Evolutionary conservation across 2,888 invertebrate genomes (phyloP).

Genomic region (Thumatha senex): DNA sequence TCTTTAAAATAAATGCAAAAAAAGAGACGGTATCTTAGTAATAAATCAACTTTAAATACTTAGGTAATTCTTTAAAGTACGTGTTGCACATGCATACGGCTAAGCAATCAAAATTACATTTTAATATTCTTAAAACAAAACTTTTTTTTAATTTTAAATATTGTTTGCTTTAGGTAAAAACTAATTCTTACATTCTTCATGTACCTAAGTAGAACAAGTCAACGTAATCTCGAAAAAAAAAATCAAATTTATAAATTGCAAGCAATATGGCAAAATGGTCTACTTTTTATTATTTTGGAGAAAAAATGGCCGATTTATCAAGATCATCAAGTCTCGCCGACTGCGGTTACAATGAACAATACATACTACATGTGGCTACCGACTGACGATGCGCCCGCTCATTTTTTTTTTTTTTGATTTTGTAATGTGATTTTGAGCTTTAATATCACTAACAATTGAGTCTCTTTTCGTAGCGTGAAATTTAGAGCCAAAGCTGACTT

Average conservation of each 20-base stretch:
- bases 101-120: no score
- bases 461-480: slow-evolving; percentile 16
- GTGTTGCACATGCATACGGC: no score
- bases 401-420: slow-evolving; percentile 40
- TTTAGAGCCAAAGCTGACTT: slow-evolving; percentile 36
- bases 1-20: not conserved
- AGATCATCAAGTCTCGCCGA: slow-evolving; percentile 62
- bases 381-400: slow-evolving; percentile 60
- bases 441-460: slow-evolving; percentile 24
- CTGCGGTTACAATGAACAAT: slow-evolving; percentile 75
- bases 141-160: no score
- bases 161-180: no score
- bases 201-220: no score
- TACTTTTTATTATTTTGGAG: slow-evolving; percentile 47
- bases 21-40: not conserved
- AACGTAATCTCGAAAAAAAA: slow-evolving; percentile 48
- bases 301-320: slow-evolving; percentile 67
- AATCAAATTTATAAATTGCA: slow-evolving; percentile 67
- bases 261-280: slow-evolving; percentile 59
- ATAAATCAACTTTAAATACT: not conserved
- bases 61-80: not conserved
- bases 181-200: no score
- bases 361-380: slow-evolving; percentile 77
- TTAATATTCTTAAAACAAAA: no score
- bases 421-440: slow-evolving; percentile 31